These are phyloP conservation scores for Linyphia triangularis DNA, from an alignment of 2,888 invertebrate species.

Conservation along the genomic window DNA sequence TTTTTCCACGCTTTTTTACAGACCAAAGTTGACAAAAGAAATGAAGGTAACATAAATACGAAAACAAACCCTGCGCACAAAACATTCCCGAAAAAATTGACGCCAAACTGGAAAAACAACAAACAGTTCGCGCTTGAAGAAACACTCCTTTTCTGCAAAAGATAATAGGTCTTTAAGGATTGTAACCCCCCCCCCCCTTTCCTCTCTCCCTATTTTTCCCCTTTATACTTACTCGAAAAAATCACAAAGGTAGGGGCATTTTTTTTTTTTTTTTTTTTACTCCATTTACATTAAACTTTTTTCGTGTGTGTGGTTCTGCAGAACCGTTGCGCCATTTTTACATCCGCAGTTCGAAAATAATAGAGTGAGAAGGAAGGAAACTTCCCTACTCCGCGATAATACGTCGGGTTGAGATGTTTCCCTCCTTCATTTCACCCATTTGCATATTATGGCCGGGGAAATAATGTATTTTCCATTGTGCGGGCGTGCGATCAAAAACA, in stretches of 20 bases:
- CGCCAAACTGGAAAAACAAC: no score
- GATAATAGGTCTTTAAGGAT: constrained; percentile 56
- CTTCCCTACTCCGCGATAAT: constrained; percentile 15
- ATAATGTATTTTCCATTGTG: constrained; percentile 32
- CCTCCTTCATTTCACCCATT: constrained; percentile 49
- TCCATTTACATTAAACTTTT: constrained; percentile 17
- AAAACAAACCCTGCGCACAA: no score
- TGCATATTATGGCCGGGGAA: constrained; percentile 35
- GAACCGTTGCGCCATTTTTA: neutral
- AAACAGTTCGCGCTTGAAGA: constrained; percentile 15
- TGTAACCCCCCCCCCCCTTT: neutral
- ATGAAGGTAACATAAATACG: no score
- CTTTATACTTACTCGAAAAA: neutral
- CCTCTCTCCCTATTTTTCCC: neutral
- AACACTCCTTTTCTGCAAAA: constrained; percentile 16
- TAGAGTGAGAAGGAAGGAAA: neutral
- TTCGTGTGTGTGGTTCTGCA: neutral
- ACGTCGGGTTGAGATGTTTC: constrained; percentile 50
- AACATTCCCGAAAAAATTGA: no score
- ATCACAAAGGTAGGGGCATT: neutral
- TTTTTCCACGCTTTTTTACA: no score
- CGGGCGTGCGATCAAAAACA: constrained; percentile 28
- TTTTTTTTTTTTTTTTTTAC: neutral
- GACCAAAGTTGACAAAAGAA: no score
- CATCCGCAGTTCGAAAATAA: neutral